These are phyloP conservation scores for Amniataba percoides DNA, from an alignment of 2,797 vertebrate species.

Conservation along the genomic window DNA sequence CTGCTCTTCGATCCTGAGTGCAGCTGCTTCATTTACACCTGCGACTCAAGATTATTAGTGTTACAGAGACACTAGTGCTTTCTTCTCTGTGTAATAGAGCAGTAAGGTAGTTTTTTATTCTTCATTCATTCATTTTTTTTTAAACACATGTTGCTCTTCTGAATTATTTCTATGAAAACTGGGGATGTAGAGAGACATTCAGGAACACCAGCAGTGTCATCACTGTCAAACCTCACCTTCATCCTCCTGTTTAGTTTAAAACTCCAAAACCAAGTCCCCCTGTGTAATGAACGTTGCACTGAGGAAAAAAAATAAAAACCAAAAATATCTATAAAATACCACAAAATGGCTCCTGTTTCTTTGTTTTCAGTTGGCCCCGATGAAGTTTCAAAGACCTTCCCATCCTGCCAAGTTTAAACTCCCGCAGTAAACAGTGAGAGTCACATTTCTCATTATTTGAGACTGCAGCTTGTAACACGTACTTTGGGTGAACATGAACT, in stretches of 20 bases:
- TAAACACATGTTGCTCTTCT: too few relatives aligned
- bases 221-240: background rate
- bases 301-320: background rate
- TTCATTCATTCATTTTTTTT: background rate
- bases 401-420: slow-evolving; percentile 32
- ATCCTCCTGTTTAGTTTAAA: background rate
- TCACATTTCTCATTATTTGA: slow-evolving; percentile 30
- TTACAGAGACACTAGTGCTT: background rate
- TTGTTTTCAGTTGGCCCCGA: slow-evolving; percentile 1
- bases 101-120: background rate
- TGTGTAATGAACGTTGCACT: background rate
- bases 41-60: background rate
- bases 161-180: background rate
- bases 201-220: background rate
- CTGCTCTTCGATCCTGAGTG: slow-evolving; percentile 15
- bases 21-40: slow-evolving; percentile 13
- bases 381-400: slow-evolving; percentile 29
- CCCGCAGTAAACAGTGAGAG: slow-evolving; percentile 29
- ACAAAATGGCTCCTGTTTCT: slow-evolving; percentile 10
- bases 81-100: background rate
- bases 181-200: background rate
- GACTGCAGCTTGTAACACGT: slow-evolving; percentile 31
- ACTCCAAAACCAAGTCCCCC: background rate
- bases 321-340: slow-evolving; percentile 11
- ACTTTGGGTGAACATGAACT: background rate